Evolutionary conservation across 2,113 vertebrate genomes (phyloP).

Genomic region (Oreochromis spilurus): DNA sequence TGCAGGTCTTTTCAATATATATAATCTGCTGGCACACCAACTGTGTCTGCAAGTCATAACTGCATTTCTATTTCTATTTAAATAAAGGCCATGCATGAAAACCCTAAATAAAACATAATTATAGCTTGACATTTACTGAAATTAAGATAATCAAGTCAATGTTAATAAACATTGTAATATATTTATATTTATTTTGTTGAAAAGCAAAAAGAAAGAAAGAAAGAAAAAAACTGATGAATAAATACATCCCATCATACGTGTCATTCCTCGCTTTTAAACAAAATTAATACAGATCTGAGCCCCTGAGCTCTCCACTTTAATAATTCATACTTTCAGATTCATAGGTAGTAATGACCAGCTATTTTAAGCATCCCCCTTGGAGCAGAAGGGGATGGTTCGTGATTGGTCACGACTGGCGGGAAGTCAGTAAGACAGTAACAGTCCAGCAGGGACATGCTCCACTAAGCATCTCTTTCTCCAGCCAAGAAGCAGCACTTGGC

Average conservation of each 20-base stretch:
- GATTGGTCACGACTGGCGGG: not conserved
- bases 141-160: not conserved
- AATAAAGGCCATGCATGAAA: not conserved
- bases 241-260: not conserved
- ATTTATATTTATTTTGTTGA: not conserved
- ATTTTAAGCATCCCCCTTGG: constrained; percentile 30
- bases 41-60: not conserved
- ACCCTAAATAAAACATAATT: not conserved
- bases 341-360: constrained; percentile 46
- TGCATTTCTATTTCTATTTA: not conserved
- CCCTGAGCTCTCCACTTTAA: constrained; percentile 9
- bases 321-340: constrained; percentile 43
- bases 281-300: not conserved
- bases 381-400: not conserved
- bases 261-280: not conserved
- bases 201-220: rapidly evolving
- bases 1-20: not conserved
- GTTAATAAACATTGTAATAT: not conserved
- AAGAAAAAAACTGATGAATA: not conserved
- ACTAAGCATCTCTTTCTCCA: not conserved
- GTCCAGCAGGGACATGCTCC: constrained; percentile 2
- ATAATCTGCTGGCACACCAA: not conserved
- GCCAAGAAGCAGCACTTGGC: constrained; percentile 28
- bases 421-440: not conserved
- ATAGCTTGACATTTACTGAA: not conserved